Percentiles rank a stretch among this genome's conserved stretches.
These are phyloP conservation scores for Phorcus lineatus DNA, from an alignment of 2,888 invertebrate species.

Conservation along the genomic window DNA sequence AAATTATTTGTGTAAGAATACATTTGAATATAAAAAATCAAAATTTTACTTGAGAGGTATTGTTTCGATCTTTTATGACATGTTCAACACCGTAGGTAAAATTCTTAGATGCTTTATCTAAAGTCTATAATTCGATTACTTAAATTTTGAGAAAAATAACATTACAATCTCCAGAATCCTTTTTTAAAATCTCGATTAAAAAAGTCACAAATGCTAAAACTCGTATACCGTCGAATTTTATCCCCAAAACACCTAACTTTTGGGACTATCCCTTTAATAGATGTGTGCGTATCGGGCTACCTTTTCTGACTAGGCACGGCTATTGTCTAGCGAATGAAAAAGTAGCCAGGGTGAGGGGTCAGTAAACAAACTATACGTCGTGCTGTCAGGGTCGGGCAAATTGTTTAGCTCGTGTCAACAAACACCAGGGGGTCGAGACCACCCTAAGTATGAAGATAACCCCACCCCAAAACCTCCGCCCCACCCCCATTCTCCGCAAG, in stretches of 20 bases:
- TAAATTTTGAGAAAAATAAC: no score
- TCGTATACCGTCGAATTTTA: no score
- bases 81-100: no score
- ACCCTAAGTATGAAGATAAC: background rate
- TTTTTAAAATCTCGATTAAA: no score
- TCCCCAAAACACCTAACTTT: background rate
- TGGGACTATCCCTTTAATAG: background rate
- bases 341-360: background rate
- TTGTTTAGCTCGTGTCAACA: constrained; percentile 14
- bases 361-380: constrained; percentile 8
- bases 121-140: no score
- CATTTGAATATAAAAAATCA: no score
- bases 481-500: background rate
- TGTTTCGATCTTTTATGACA: no score
- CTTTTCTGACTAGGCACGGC: background rate
- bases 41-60: no score
- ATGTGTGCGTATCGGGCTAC: background rate
- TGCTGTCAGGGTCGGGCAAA: constrained; percentile 5
- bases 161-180: no score
- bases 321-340: background rate
- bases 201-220: no score
- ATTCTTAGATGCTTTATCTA: no score
- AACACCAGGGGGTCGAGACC: background rate
- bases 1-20: no score
- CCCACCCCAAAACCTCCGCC: constrained; percentile 7